Percentiles rank a stretch among this genome's conserved stretches.
Conservation (phyloP, 2,797 vertebrate species). For the Typhlichthys subterraneus region DNA sequence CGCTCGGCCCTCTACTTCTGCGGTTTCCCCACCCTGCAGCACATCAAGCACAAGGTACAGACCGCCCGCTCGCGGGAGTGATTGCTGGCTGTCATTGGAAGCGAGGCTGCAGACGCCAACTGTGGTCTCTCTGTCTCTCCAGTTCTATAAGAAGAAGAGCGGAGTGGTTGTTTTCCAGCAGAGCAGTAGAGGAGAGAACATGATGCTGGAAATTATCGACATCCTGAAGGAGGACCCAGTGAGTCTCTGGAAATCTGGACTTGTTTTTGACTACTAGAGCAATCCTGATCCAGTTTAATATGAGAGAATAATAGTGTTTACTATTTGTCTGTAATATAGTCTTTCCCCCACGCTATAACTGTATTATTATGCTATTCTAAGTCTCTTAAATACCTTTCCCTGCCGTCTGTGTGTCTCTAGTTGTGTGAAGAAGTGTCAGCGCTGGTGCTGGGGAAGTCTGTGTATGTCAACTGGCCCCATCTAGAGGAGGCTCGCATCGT, state of each 20-base stretch:
- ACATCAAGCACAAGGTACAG: constrained; percentile 92
- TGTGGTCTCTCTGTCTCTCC: not conserved
- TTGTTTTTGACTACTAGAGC: not conserved
- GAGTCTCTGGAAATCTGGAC: constrained; percentile 31
- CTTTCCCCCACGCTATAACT: too few species aligned
- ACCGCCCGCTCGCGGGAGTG: not conserved
- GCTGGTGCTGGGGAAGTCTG: constrained; percentile 81
- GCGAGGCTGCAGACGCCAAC: not conserved
- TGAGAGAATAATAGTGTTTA: too few species aligned
- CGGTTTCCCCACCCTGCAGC: constrained; percentile 95
- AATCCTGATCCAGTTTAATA: not conserved
- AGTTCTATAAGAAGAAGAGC: constrained; percentile 92
- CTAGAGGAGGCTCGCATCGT: constrained; percentile 94
- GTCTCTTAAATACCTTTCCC: not conserved
- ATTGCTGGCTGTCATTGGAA: not conserved
- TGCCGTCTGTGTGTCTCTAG: constrained; percentile 48
- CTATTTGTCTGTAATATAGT: too few species aligned
- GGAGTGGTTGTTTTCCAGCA: constrained; percentile 96
- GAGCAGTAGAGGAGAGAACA: constrained; percentile 95
- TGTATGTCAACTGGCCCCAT: constrained; percentile 98
- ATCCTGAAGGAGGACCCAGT: constrained; percentile 79
- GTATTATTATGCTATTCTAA: not conserved
- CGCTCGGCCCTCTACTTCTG: constrained; percentile 90
- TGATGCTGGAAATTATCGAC: constrained; percentile 86
- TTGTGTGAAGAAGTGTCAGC: constrained; percentile 81